phyloP scores from a whole-genome alignment of 2,888 invertebrate species.

The Ochropacha duplaris region DNA sequence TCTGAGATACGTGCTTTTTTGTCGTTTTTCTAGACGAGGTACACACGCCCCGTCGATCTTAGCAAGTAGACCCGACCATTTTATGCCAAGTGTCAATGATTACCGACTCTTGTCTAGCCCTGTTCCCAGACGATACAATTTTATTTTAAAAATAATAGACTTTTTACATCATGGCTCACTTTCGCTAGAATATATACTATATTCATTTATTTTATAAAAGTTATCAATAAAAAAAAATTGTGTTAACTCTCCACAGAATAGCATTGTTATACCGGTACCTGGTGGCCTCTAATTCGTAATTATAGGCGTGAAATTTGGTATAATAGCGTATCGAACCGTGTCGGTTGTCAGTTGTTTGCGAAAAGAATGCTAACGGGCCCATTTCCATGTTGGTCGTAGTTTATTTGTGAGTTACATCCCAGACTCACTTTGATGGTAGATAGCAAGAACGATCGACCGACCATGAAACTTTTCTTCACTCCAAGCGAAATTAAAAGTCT shows the following conservation, averaged over 20 bases:
- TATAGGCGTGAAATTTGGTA: constrained; percentile 64
- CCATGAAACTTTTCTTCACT: neutral
- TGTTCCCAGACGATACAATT: too few species aligned
- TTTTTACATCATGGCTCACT: too few species aligned
- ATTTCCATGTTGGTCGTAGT: constrained; percentile 51
- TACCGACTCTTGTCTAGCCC: too few species aligned
- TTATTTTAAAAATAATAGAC: too few species aligned
- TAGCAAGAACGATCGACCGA: constrained; percentile 45
- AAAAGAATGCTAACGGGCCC: constrained; percentile 72
- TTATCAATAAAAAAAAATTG: constrained; percentile 7
- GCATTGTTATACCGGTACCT: constrained; percentile 38
- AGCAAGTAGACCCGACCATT: too few species aligned
- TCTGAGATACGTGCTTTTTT: too few species aligned
- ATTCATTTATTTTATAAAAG: too few species aligned
- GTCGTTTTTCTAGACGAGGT: too few species aligned
- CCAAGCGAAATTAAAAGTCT: neutral
- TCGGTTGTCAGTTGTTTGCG: constrained; percentile 54
- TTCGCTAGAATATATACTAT: too few species aligned
- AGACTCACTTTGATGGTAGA: constrained; percentile 38
- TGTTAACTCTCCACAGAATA: constrained; percentile 40
- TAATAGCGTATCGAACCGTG: constrained; percentile 55
- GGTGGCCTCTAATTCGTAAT: constrained; percentile 62
- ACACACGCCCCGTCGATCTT: too few species aligned
- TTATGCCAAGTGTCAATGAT: too few species aligned
- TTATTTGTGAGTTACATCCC: constrained; percentile 26